Evolutionary conservation across 2,888 invertebrate species (phyloP).

Genomic region (Pollenia labialis): DNA sequence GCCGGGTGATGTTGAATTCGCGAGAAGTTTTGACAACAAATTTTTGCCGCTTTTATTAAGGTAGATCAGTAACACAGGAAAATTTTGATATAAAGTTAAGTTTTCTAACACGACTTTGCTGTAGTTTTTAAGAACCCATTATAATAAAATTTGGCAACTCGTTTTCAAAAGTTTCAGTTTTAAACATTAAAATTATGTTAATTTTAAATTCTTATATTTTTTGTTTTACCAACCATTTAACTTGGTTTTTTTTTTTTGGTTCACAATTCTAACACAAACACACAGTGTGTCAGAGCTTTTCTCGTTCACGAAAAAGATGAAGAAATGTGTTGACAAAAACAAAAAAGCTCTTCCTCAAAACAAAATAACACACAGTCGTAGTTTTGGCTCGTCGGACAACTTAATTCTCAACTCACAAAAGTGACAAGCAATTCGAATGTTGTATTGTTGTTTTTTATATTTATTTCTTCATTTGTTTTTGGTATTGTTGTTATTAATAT

Average conservation of each 20-base stretch:
- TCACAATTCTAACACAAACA: conserved; percentile 12
- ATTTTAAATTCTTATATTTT: background rate
- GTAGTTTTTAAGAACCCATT: too few relatives aligned
- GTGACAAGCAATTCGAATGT: conserved; percentile 77
- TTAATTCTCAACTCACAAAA: conserved; percentile 77
- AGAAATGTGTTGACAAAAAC: conserved; percentile 49
- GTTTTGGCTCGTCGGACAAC: conserved; percentile 68
- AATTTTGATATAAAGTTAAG: too few relatives aligned
- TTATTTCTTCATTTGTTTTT: background rate
- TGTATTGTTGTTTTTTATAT: conserved; percentile 52
- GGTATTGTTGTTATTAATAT: conserved; percentile 13
- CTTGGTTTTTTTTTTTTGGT: background rate
- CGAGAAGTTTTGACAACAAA: too few relatives aligned
- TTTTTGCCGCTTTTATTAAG: too few relatives aligned
- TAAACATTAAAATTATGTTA: background rate
- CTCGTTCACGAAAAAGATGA: background rate
- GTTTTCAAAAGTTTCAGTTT: background rate
- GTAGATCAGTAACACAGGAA: too few relatives aligned
- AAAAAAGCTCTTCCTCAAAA: conserved; percentile 65
- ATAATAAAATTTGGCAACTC: background rate
- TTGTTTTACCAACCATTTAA: background rate
- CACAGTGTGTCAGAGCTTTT: conserved; percentile 58
- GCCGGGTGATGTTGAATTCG: too few relatives aligned
- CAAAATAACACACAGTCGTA: conserved; percentile 60
- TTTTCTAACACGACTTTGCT: too few relatives aligned